These are phyloP conservation scores for Crossocerus cetratus DNA, from an alignment of 2,888 invertebrate species.

Conservation along the genomic window DNA sequence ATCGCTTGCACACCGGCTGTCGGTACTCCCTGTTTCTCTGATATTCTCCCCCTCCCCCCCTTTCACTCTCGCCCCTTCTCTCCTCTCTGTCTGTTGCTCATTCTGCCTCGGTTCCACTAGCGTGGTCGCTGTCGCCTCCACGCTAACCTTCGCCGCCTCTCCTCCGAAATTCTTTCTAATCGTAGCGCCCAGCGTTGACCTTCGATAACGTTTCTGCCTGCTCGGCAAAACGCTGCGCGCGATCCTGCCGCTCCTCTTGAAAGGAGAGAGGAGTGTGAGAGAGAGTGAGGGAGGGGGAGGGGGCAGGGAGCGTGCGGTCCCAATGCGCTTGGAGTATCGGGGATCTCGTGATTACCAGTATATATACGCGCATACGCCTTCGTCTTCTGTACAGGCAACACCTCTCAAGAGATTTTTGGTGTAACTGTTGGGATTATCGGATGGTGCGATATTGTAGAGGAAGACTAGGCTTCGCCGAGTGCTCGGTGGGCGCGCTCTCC, in stretches of 20 bases:
- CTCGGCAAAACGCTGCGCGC: conserved; percentile 17
- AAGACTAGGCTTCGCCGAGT: too few species aligned
- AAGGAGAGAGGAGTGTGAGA: too few species aligned
- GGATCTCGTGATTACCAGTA: background rate
- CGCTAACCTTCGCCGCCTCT: background rate
- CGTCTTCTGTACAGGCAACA: background rate
- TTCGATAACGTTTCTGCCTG: conserved; percentile 36
- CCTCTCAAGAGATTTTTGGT: too few species aligned
- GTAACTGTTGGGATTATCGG: too few species aligned
- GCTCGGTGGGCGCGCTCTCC: background rate
- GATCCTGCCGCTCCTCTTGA: background rate
- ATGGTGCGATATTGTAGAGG: too few species aligned
- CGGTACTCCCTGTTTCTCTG: background rate
- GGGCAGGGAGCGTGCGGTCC: too few species aligned
- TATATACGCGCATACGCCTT: background rate
- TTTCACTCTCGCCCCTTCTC: background rate
- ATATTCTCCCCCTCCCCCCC: conserved; percentile 3
- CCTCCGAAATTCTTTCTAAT: conserved; percentile 11
- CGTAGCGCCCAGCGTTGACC: conserved; percentile 37
- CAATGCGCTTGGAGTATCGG: too few species aligned
- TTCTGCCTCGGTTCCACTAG: background rate
- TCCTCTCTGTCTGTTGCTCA: background rate
- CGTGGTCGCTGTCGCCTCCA: background rate
- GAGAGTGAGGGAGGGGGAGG: too few species aligned
- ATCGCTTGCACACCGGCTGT: too few species aligned